Conservation (phyloP, 2,888 invertebrate species). For the Limnephilus marmoratus region DNA sequence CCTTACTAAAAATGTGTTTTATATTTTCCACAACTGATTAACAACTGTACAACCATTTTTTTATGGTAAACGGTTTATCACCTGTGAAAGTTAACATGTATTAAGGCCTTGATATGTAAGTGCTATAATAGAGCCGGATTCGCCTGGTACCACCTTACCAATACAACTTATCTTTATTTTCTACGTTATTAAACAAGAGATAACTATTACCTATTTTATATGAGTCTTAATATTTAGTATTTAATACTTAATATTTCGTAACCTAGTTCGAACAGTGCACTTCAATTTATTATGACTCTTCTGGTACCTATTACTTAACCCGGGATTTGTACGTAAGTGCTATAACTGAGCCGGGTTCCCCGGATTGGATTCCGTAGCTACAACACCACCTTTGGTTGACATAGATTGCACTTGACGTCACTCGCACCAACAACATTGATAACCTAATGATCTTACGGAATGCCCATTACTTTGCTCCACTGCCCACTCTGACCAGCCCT, state of each 20-base stretch:
- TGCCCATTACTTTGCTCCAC: constrained; percentile 17
- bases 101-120: too few relatives aligned
- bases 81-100: too few relatives aligned
- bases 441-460: constrained; percentile 41
- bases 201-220: too few relatives aligned
- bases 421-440: constrained; percentile 16
- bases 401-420: constrained; percentile 21
- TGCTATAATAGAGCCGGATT: too few relatives aligned
- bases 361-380: not conserved
- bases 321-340: not conserved
- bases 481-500: not conserved
- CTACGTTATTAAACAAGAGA: too few relatives aligned
- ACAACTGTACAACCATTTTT: too few relatives aligned
- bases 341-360: not conserved
- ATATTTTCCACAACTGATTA: too few relatives aligned
- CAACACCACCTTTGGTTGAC: not conserved
- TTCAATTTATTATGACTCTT: too few relatives aligned
- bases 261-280: not conserved
- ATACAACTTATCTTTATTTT: too few relatives aligned
- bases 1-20: too few relatives aligned
- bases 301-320: not conserved
- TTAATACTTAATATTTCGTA: not conserved
- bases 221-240: not conserved
- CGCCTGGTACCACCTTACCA: too few relatives aligned
- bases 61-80: too few relatives aligned